These are phyloP conservation scores for Ptiloglossa arizonensis DNA, from an alignment of 1,140 invertebrate species.

Conservation along the genomic window DNA sequence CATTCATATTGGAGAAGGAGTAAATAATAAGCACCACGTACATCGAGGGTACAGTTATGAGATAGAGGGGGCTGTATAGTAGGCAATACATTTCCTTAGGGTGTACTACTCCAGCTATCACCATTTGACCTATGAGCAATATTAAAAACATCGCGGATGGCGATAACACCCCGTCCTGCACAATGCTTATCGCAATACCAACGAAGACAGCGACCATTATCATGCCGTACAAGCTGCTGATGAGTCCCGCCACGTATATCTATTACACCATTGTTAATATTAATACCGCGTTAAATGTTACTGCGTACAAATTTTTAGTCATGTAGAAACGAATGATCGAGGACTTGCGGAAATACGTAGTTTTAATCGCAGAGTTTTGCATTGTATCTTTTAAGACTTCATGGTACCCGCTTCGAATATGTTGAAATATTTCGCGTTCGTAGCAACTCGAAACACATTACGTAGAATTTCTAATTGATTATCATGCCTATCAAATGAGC, in stretches of 20 bases:
- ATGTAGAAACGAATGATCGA: neutral
- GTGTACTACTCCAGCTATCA: constrained; percentile 84
- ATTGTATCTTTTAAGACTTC: no score
- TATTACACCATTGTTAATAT: constrained; percentile 60
- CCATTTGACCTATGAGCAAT: constrained; percentile 76
- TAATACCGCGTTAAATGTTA: constrained; percentile 3
- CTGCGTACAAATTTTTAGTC: no score
- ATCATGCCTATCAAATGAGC: no score
- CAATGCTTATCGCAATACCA: constrained; percentile 83
- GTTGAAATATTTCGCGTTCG: no score
- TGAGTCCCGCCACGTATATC: constrained; percentile 83
- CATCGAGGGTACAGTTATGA: constrained; percentile 86
- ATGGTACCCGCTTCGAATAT: no score
- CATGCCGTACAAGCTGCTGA: constrained; percentile 85
- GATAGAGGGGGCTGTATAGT: constrained; percentile 84
- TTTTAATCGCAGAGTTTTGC: no score
- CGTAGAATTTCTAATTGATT: no score
- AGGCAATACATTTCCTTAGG: constrained; percentile 84
- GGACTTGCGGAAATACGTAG: no score
- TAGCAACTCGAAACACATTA: no score
- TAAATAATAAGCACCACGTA: constrained; percentile 87
- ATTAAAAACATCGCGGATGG: constrained; percentile 83
- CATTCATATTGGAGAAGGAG: constrained; percentile 85
- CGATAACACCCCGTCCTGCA: constrained; percentile 81
- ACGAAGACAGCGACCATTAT: constrained; percentile 88